Base-by-base conservation (phyloP, 2,888 invertebrate species). In the Dyspetes luteomarginatus region DNA sequence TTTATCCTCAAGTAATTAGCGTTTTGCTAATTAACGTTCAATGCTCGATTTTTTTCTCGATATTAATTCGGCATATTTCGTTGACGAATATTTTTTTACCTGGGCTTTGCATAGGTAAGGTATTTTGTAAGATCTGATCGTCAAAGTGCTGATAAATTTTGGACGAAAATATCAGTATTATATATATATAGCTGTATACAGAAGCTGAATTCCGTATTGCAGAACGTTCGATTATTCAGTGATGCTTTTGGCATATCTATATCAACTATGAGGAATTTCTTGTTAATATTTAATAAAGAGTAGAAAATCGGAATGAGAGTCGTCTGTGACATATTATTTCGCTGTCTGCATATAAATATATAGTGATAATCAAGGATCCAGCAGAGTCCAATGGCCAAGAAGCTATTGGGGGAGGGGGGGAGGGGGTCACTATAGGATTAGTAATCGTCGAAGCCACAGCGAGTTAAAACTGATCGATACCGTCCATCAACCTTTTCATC, bases 241-340 rank as follows among this genome's bases (percentile, higher is more conserved):
- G 15, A 12, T 4, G 24, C 30, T 2, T 30, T 2, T 5, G 24
- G 30, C 12, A 12, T 24, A 15, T 19, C 41, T 24, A 30, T 52
- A 15, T 60, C 17, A 3, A 5, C 17, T 17, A 26, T 28, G 5
- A 28, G 22, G 19, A 60, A 28, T 48, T 17, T 50, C 41, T 43
- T 52, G 43, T 67, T n/a, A 43, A 73, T 78, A 72, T 73, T 62
- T 45, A 36, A 68, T 68, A 41, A 78, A 73, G 52, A 45, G 41
- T 50, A 30, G 50, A 41, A 65, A 71, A 69, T 30, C 41, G 28
- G 26, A 30, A 50, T 22, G 64, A 43, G 41, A 58, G 19, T 36
- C 50, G 5, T 19, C 48, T 28, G 36, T 64, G 62, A n/a, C n/a
- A n/a, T n/a, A n/a, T n/a, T 64, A 52, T 64, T 30, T 60, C 45